Base-by-base conservation (phyloP, 2,888 invertebrate species). In the Cheilosia vernalis region DNA sequence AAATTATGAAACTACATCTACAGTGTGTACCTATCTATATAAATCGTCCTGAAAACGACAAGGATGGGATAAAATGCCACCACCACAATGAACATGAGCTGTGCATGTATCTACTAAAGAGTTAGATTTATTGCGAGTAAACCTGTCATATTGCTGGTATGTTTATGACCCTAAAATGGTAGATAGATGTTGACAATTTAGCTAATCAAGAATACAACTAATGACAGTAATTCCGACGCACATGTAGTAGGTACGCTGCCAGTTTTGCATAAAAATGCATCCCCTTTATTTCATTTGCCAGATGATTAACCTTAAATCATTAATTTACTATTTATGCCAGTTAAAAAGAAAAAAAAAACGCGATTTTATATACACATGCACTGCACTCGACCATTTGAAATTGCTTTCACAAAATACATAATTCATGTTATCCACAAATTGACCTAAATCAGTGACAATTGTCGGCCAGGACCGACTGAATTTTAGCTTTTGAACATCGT, bases 391-490 rank as follows among this genome's bases (percentile, higher is more conserved):
- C 5, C 21, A 58, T 63, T 69, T 56, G 40, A 66, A 66, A 73
- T 47, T 30, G 60, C 30, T 40, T 61, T 53, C n/a, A 19, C 19
- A 53, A 53, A 73, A 66, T 53, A n/a, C 60, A 79, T 77, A 69
- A 80, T 66, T 80, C 66, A 80, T 67, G 72, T 66, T 55, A 53
- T 66, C 79, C 79, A 19, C 79, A 72, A 80, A 60, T 66, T 80
- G 79, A 72, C 79, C 79, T 51, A 67, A 80, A 80, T 73, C 79
- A 60, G 60, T 66, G 79, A 60, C 72, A 60, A 73, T 51, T 80
- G 33, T 64, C 63, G 24, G 42, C 30, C n/a, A 13, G 17, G 24
- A 4, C 5, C 47, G 24, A 61, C 17, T 47, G 60, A 66, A 69
- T 69, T 69, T 70, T 63, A 37, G 63, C 61, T 63, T 63, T 47